Percentiles rank a stretch among this genome's conserved stretches.
These are phyloP conservation scores for Danaus melanippus DNA, from an alignment of 1,140 invertebrate species.

Conservation along the genomic window DNA sequence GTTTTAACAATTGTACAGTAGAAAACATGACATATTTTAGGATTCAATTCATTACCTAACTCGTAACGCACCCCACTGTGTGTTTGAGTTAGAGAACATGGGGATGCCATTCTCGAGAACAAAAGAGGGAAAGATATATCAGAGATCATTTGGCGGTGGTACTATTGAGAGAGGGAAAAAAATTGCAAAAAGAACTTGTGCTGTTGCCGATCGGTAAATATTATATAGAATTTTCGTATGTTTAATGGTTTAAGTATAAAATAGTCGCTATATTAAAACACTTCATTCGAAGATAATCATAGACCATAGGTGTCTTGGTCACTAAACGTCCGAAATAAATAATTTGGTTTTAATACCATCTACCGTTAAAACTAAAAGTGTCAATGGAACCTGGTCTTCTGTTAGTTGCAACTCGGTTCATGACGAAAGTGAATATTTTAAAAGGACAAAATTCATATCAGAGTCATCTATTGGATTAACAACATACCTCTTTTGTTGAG, in stretches of 20 bases:
- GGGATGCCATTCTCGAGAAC: slow-evolving; percentile 97
- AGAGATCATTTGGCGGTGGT: slow-evolving; percentile 97
- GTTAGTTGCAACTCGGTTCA: too few relatives aligned
- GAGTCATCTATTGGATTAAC: too few relatives aligned
- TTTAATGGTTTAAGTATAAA: neutral
- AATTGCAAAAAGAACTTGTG: slow-evolving; percentile 87
- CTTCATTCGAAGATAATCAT: too few relatives aligned
- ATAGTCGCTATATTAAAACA: neutral
- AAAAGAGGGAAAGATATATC: slow-evolving; percentile 95
- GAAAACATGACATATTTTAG: slow-evolving; percentile 58
- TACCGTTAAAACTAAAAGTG: slow-evolving; percentile 4
- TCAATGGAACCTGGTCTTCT: neutral
- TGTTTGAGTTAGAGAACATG: slow-evolving; percentile 97
- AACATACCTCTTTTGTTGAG: too few relatives aligned
- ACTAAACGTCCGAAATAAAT: too few relatives aligned
- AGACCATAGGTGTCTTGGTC: too few relatives aligned
- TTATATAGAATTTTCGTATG: neutral
- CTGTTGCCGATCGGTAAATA: slow-evolving; percentile 78
- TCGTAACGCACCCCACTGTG: slow-evolving; percentile 92
- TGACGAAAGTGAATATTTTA: too few relatives aligned
- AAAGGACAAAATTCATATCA: too few relatives aligned
- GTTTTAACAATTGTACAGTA: too few relatives aligned
- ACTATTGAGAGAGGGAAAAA: slow-evolving; percentile 94
- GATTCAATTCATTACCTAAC: slow-evolving; percentile 99
- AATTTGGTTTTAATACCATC: slow-evolving; percentile 1